A percentile compares a stretch with the other conserved stretches of the same genome.
phyloP scores from a whole-genome alignment of 2,797 vertebrate species.

The Pteronotus mesoamericanus region DNA sequence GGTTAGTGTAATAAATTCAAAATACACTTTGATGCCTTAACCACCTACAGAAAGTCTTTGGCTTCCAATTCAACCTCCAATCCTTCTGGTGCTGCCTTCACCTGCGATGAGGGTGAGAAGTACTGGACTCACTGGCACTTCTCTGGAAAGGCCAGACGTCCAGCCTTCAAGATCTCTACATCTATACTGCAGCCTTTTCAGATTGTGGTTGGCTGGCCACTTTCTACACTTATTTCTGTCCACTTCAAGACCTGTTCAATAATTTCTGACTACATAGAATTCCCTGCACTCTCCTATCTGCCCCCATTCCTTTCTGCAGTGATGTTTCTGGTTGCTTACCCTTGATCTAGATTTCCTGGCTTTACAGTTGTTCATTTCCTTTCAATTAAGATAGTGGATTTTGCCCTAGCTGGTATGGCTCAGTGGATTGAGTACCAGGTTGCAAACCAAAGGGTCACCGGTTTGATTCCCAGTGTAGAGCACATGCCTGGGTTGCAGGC shows the following conservation, averaged over 20 bases:
- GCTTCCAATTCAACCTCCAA: background rate
- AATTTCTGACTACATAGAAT: background rate
- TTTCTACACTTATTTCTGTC: background rate
- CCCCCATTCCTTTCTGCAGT: background rate
- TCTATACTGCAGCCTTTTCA: background rate
- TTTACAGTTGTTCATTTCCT: background rate
- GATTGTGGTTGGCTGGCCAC: background rate
- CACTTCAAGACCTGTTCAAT: background rate
- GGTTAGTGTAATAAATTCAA: background rate
- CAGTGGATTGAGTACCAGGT: too few relatives aligned
- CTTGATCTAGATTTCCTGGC: background rate
- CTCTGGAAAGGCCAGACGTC: background rate
- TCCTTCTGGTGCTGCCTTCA: background rate
- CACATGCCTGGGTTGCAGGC: too few relatives aligned
- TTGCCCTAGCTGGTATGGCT: too few relatives aligned
- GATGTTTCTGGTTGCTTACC: conserved; percentile 14
- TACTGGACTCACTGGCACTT: background rate
- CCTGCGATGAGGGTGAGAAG: background rate
- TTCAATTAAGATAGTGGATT: background rate
- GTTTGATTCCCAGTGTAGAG: too few relatives aligned
- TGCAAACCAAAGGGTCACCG: too few relatives aligned
- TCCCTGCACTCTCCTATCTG: background rate
- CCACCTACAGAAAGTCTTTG: background rate
- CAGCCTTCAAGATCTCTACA: background rate
- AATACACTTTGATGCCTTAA: background rate